Conservation (phyloP, 2,888 invertebrate genomes). For the Chrysotoxum bicinctum region DNA sequence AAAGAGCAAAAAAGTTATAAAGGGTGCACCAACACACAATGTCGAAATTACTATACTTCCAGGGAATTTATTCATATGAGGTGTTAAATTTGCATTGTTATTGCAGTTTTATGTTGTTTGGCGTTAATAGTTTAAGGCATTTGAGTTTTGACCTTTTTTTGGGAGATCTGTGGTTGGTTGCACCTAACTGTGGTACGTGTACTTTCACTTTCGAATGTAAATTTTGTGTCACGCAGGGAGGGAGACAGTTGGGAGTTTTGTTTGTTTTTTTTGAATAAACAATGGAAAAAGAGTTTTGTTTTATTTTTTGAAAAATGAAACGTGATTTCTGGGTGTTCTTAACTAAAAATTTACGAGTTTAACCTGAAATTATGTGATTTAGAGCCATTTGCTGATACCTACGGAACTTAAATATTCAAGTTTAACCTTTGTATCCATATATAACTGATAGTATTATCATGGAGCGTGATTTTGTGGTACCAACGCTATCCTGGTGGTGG, state of each 20-base stretch:
- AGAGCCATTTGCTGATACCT: no score
- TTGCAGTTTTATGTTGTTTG: slow-evolving; percentile 58
- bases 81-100: slow-evolving; percentile 68
- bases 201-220: slow-evolving; percentile 62
- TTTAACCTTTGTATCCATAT: no score
- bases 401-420: no score
- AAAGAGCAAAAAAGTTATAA: slow-evolving; percentile 20
- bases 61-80: slow-evolving; percentile 59
- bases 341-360: background rate
- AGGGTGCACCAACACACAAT: slow-evolving; percentile 29
- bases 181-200: background rate
- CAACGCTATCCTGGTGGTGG: no score
- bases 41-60: slow-evolving; percentile 51
- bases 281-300: background rate
- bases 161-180: slow-evolving; percentile 32
- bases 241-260: background rate
- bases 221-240: background rate
- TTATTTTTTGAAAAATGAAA: background rate
- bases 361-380: no score
- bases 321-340: no score
- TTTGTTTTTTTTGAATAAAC: slow-evolving; percentile 6
- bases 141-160: slow-evolving; percentile 65
- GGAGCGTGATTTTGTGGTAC: no score
- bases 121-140: slow-evolving; percentile 61
- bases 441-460: no score